Base-by-base conservation (phyloP, 23 tunicate species). In the Ascidia mentula region DNA sequence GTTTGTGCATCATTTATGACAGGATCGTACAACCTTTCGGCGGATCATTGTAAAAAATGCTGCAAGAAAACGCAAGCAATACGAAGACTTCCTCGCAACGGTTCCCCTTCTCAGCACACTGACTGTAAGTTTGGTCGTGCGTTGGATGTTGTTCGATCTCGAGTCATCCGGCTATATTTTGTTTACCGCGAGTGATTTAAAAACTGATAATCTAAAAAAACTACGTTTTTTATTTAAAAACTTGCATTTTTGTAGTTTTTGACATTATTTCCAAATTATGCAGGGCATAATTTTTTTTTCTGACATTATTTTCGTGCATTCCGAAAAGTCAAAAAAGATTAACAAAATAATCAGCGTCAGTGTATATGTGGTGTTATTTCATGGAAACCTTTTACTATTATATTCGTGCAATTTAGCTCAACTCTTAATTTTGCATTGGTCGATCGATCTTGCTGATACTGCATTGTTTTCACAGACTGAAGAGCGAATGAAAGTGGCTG, bases 21-120 rank as follows among this genome's bases (percentile, higher is more conserved):
- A 94, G 98, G 99, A 96, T 77, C 90, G 99, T 46, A 75, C 75
- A 53, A 96, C 99, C 20, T 96, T 96, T 77, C 84, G 91, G 40
- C 72, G 91, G 65, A 96, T 96, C 37, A 88, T 96, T 32, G 97
- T 96, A 35, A 87, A 84, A 77, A 85, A 94, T 61, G 84, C 92
- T 70, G 97, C 97, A 0, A 80, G 59, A 36, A 96, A 96, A 65
- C 61, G 99, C 32, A 91, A 80, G 73, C 87, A 81, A 60, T 96
- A 91, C 69, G 99, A 96, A 84, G 99, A 91, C 36, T 96, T 96
- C 73, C 90, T 96, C 32, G 85, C 97, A 42, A 85, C 94, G 37
- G 90, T 96, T 22, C 93, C 97, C 12, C 70, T 96, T 34, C 85
- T 96, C 30, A 77, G 86, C 74, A 90, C 89, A 17, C 77, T 90